Base-by-base conservation (phyloP, 2,888 invertebrate species). In the Venusia cambrica region DNA sequence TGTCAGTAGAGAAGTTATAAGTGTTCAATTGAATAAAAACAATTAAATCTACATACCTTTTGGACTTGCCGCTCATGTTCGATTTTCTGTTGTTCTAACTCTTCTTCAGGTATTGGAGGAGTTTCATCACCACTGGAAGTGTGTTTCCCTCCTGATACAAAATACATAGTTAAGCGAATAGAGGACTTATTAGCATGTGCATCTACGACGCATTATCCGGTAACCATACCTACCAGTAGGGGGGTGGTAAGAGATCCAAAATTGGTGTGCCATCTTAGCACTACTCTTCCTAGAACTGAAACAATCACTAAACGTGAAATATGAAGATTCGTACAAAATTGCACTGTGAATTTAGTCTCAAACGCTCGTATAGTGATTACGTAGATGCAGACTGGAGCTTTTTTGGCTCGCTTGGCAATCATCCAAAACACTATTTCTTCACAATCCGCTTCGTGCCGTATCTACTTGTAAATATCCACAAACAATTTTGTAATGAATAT, bases 161-260 rank as follows among this genome's bases (percentile, higher is more conserved):
- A 26, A 31, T 28, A 11, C 5, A 9, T 3, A 20, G 12, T 9
- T 5, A 11, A 17, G n/a, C n/a, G n/a, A n/a, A n/a, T n/a, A n/a
- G n/a, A n/a, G n/a, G n/a, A n/a, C n/a, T n/a, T n/a, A n/a, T n/a
- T n/a, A n/a, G n/a, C n/a, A n/a, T n/a, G n/a, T n/a, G n/a, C n/a
- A n/a, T n/a, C n/a, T n/a, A n/a, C n/a, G n/a, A n/a, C n/a, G n/a
- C n/a, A n/a, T n/a, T n/a, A n/a, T n/a, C n/a, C n/a, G n/a, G n/a
- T n/a, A n/a, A n/a, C n/a, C n/a, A n/a, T 5, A 48, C 71, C 83
- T 66, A 84, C 92, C 92, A 87, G 92, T 92, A 63, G 93, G 93
- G 66, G 93, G 93, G 88, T 93, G 93, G 85, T 93, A 93, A 45
- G 93, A 93, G 73, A 94, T 93, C 94, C 94, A 94, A 88, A 94